Percentiles rank a stretch among this genome's conserved stretches.
phyloP scores from a whole-genome alignment of 2,113 vertebrate species.

The Gymnocephalus cernua region DNA sequence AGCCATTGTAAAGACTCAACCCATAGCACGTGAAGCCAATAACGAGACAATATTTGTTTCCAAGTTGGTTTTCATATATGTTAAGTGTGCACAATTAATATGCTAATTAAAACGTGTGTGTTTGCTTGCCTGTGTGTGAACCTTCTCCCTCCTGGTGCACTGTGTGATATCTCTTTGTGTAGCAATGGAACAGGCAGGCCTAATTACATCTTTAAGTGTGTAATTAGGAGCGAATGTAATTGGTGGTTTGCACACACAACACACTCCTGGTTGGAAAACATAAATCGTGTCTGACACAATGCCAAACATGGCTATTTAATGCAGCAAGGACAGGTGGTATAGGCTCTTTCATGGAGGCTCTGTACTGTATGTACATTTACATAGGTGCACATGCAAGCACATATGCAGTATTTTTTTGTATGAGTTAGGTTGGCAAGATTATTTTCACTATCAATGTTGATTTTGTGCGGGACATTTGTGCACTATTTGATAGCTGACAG shows the following conservation, averaged over 20 bases:
- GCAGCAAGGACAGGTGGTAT: conserved; percentile 25
- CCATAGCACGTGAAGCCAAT: conserved; percentile 14
- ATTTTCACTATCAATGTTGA: conserved; percentile 3
- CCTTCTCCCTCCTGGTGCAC: conserved; percentile 47
- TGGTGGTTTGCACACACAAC: conserved; percentile 75
- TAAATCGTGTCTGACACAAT: conserved; percentile 71
- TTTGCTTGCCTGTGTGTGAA: conserved; percentile 44
- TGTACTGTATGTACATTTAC: neutral
- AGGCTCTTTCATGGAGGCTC: neutral
- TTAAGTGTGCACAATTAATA: conserved; percentile 46
- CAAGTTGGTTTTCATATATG: conserved; percentile 38
- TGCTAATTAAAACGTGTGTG: conserved; percentile 52
- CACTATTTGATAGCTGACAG: neutral
- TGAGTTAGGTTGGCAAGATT: neutral
- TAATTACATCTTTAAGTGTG: conserved; percentile 82
- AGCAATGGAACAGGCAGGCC: conserved; percentile 72
- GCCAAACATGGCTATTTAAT: conserved; percentile 48
- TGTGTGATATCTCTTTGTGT: conserved; percentile 67
- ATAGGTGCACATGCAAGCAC: neutral
- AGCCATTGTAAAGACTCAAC: neutral
- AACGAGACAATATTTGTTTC: conserved; percentile 31
- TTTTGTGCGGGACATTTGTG: neutral
- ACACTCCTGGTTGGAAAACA: conserved; percentile 71
- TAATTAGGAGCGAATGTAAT: conserved; percentile 81
- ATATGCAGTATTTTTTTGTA: neutral